phyloP scores from a whole-genome alignment of 2,888 invertebrate genomes.

The Eledona agricola region DNA sequence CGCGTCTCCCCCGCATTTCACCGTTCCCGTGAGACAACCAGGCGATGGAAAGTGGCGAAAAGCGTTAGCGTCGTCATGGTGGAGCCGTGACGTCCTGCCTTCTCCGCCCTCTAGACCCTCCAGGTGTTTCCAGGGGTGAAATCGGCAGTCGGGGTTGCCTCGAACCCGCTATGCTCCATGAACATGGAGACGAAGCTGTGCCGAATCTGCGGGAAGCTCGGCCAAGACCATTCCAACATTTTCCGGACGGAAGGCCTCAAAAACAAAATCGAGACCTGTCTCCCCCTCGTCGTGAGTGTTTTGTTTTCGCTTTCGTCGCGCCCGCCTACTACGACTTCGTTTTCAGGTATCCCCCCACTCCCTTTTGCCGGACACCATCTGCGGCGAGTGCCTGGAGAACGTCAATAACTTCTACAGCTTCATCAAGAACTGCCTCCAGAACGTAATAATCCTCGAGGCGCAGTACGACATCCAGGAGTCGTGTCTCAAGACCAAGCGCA shows the following conservation, averaged over 20 bases:
- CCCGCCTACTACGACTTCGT: not conserved
- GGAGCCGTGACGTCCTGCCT: conserved; percentile 11
- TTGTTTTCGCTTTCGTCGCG: conserved; percentile 4
- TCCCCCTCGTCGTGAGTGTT: conserved; percentile 60
- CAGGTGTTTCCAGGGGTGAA: conserved; percentile 14
- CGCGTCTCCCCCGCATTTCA: conserved; percentile 20
- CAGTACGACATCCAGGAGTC: conserved; percentile 59
- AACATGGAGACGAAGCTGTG: conserved; percentile 60
- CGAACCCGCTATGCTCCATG: conserved; percentile 21
- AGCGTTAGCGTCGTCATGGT: conserved; percentile 6
- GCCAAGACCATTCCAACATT: conserved; percentile 56
- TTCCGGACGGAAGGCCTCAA: conserved; percentile 60
- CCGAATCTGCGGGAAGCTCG: conserved; percentile 58
- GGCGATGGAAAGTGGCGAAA: conserved; percentile 2
- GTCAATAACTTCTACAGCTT: conserved; percentile 58
- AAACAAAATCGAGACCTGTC: conserved; percentile 61
- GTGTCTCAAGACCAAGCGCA: conserved; percentile 58
- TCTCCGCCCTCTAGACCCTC: conserved; percentile 9
- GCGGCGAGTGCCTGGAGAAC: conserved; percentile 55
- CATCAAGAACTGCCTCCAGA: conserved; percentile 58
- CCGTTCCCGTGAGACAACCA: conserved; percentile 1
- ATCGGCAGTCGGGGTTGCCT: conserved; percentile 12
- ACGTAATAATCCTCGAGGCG: conserved; percentile 57
- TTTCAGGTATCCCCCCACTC: conserved; percentile 56
- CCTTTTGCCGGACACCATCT: conserved; percentile 59